Evolutionary conservation across 2,888 invertebrate species (phyloP), one percentile per base, ranked within the genome.

Genomic region (Monochamus alternatus): DNA sequence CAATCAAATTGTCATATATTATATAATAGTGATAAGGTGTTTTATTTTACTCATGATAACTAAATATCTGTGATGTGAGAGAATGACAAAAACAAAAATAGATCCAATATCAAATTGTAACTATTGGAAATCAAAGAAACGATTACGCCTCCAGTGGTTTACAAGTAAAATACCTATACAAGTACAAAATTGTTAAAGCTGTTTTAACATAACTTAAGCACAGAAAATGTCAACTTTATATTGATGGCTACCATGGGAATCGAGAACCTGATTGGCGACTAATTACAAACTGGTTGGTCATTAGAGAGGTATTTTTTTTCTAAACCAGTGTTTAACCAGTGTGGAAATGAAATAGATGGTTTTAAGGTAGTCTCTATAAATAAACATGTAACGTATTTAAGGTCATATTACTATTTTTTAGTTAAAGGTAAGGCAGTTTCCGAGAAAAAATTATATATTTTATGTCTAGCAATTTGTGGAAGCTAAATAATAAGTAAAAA

Each of bases 201-300:
- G 62, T n/a, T 32, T 60, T 62, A 47, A 47, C 47, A 47, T 47
- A 47, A 47, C 47, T 9, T 47, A 38, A 38, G n/a, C 62, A 32
- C n/a, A 60, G 62, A 38, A 62, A 62, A 62, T 32, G 62, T 62
- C 62, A 62, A 38, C 62, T n/a, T 47, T 47, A 47, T 47, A 38
- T 38, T 62, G 32, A 62, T 38, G 62, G 38, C 62, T 47, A 62
- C 38, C 62, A 62, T 62, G 32, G 12, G 62, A 38, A 38, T 31
- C 3, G 10, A 62, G 62, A 62, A 31, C 62, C 32, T 31, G 38
- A 38, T 62, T 38, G 31, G 31, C 38, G 32, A 62, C 38, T 62
- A 38, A 62, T 38, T 38, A 62, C 31, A 62, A 32, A 62, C 38
- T 62, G 31, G n/a, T 47, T 38, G 38, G 38, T 38, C 7, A 38